A percentile compares a stretch with the other conserved stretches of the same genome.
Evolutionary conservation across 2,888 invertebrate genomes (phyloP).

Genomic region (Caenorhabditis sulstoni): DNA sequence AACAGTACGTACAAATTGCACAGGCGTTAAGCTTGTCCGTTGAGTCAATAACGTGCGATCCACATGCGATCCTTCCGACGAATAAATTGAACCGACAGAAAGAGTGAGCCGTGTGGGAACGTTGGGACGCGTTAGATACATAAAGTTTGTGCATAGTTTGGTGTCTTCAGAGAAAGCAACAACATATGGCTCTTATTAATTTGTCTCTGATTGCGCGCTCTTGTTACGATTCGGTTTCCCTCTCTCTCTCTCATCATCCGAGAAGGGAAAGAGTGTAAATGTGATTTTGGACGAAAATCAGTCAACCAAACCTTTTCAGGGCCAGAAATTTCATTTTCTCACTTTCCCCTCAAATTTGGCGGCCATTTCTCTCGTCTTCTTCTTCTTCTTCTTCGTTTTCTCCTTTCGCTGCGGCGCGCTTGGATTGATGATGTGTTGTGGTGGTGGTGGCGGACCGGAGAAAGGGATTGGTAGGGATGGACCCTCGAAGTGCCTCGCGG

Average conservation of each 20-base stretch:
- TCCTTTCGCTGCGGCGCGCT: neutral
- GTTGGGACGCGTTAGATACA: neutral
- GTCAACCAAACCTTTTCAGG: slow-evolving; percentile 33
- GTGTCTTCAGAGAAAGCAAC: slow-evolving; percentile 3
- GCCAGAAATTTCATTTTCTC: slow-evolving; percentile 41
- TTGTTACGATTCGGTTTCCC: neutral
- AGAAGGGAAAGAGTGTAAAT: slow-evolving; percentile 1
- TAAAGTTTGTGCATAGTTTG: slow-evolving; percentile 28
- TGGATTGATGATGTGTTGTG: slow-evolving; percentile 18
- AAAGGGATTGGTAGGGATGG: slow-evolving; percentile 7
- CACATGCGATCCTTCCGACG: slow-evolving; percentile 45
- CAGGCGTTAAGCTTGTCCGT: slow-evolving; percentile 60
- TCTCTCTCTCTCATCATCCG: neutral
- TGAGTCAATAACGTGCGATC: slow-evolving; percentile 44
- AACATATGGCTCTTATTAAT: slow-evolving; percentile 41
- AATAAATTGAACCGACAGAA: slow-evolving; percentile 37
- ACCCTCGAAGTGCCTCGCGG: too few relatives aligned
- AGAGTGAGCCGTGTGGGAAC: slow-evolving; percentile 2
- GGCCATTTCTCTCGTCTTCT: slow-evolving; percentile 14
- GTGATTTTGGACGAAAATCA: slow-evolving; percentile 33
- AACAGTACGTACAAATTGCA: slow-evolving; percentile 59
- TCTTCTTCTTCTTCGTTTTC: neutral
- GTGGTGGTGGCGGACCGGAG: neutral
- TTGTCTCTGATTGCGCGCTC: slow-evolving; percentile 9
- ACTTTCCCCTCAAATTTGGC: slow-evolving; percentile 41